These are phyloP conservation scores for Amphiprion ocellaris DNA, from an alignment of 2,113 vertebrate genomes.

Conservation along the genomic window DNA sequence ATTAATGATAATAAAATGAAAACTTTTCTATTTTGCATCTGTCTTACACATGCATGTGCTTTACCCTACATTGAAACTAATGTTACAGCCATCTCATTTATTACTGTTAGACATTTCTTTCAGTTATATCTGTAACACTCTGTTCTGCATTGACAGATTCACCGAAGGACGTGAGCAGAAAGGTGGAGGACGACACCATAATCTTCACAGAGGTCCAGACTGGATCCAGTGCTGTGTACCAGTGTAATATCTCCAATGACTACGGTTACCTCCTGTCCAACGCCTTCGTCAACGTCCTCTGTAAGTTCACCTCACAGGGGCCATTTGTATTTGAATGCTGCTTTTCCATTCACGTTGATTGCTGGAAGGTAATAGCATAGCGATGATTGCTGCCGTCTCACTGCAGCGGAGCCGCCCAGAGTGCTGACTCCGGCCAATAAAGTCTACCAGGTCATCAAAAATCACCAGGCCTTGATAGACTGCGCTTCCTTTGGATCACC, in stretches of 20 bases:
- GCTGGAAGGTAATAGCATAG: slow-evolving; percentile 34
- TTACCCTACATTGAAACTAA: neutral
- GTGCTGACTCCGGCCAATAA: slow-evolving; percentile 90
- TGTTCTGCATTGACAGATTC: slow-evolving; percentile 83
- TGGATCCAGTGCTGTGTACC: slow-evolving; percentile 94
- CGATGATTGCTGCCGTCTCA: slow-evolving; percentile 50
- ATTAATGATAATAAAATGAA: neutral
- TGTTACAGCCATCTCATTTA: neutral
- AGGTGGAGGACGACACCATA: slow-evolving; percentile 93
- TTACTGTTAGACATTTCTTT: neutral
- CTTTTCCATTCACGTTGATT: slow-evolving; percentile 35
- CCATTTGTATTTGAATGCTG: slow-evolving; percentile 8
- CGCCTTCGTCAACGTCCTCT: slow-evolving; percentile 96
- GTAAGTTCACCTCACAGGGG: slow-evolving; percentile 82
- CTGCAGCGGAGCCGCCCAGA: slow-evolving; percentile 93
- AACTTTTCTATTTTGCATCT: neutral
- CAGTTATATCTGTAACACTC: neutral
- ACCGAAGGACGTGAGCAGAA: slow-evolving; percentile 91
- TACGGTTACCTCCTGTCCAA: slow-evolving; percentile 95
- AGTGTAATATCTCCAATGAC: slow-evolving; percentile 96
- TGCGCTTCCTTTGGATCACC: slow-evolving; percentile 95
- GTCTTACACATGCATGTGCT: neutral
- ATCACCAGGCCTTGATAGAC: slow-evolving; percentile 88
- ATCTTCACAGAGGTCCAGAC: slow-evolving; percentile 92
- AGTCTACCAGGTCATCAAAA: slow-evolving; percentile 92